A percentile compares a stretch with the other conserved stretches of the same genome.
Evolutionary conservation across 2,797 vertebrate genomes (phyloP).

Genomic region (Meriones psammophilus): DNA sequence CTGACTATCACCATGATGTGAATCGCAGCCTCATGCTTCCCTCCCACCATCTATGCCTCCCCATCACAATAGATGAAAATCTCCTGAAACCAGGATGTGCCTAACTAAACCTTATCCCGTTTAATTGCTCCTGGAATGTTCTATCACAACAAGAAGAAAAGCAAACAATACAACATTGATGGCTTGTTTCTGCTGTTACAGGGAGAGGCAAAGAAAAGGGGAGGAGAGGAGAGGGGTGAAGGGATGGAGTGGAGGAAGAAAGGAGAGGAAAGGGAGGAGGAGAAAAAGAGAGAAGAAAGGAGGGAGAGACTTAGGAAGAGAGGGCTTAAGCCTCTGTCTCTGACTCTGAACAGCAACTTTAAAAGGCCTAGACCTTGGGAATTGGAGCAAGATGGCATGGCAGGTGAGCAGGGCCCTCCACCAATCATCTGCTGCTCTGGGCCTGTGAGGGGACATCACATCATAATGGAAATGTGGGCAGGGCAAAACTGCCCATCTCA

Average conservation of each 20-base stretch:
- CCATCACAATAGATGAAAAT: not conserved
- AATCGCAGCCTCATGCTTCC: not conserved
- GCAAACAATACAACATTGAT: not conserved
- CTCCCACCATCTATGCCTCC: not conserved
- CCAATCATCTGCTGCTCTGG: not conserved
- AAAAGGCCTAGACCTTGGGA: not conserved
- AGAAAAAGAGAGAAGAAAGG: accelerated
- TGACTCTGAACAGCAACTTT: not conserved
- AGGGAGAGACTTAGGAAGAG: accelerated
- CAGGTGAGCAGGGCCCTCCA: too few relatives aligned
- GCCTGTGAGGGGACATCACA: not conserved
- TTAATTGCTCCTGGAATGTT: not conserved
- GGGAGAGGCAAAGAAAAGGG: not conserved
- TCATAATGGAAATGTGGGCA: not conserved
- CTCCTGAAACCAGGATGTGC: not conserved
- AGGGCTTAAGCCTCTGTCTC: not conserved
- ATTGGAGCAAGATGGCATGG: not conserved
- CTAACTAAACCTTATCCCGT: not conserved
- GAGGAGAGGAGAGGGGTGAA: accelerated
- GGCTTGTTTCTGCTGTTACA: not conserved
- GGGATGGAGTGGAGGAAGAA: too few relatives aligned
- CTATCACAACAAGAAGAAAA: not conserved
- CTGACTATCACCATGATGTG: not conserved
- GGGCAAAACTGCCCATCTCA: not conserved
- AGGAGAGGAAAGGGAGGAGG: too few relatives aligned